Base-by-base conservation (phyloP, 2,888 invertebrate species). In the Cantharis lateralis region DNA sequence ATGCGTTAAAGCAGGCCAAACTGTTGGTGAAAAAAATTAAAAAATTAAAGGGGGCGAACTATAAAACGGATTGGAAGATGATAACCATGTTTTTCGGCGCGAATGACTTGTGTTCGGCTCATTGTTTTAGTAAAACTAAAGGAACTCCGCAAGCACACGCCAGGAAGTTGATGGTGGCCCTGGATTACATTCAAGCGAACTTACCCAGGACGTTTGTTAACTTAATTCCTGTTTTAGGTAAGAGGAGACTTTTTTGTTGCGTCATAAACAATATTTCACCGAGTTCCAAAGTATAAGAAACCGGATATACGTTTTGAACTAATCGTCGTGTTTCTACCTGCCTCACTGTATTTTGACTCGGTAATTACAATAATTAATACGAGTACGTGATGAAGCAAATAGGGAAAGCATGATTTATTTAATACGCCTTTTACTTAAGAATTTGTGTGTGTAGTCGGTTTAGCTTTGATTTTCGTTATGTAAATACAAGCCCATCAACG, bases 51-150 rank as follows among this genome's bases (percentile, higher is more conserved):
- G 90, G 89, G 70, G 91, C 94, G 75, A 90, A 94, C 84, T 88
- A 92, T 48, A 85, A 88, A 1, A 89, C 89, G 11, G 92, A 94
- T 82, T 94, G 94, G 94, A 94, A 94, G 90, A 93, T 94, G 91
- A 88, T 95, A 70, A 94, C 95, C 0, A 89, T 95, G 69, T 92
- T 94, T 86, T 93, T 94, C 80, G 94, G 94, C 0, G 94, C 94
- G 77, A 94, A 94, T 85, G 94, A 94, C 85, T 89, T 94, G 68
- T 94, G 94, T 83, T 94, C 94, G 0, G 93, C 92, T 0, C 93
- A 94, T 76, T 94, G 94, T 84, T 91, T 89, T 79, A 89, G 91
- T 75, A 90, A 89, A 61, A 90, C 90, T 0, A 88, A 90, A 15
- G 88, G 91, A n/a, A 93, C 93, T 0, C 91, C 94, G 0, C 84